A percentile compares a stretch with the other conserved stretches of the same genome.
Conservation (phyloP, 2,113 vertebrate species). For the Lepus europaeus region DNA sequence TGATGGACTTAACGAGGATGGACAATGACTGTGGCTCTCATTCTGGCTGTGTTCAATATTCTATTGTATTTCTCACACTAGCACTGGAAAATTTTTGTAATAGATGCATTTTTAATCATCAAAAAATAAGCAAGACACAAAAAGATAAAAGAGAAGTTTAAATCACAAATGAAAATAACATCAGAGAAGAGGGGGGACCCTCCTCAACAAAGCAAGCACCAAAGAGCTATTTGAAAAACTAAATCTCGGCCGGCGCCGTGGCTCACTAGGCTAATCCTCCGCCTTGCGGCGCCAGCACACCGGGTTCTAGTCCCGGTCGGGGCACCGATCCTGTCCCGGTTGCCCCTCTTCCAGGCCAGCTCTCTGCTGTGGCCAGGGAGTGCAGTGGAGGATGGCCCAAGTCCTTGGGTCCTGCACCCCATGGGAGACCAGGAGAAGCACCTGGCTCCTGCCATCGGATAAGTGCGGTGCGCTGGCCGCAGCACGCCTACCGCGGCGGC, state of each 20-base stretch:
- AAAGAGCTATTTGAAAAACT: constrained; percentile 8
- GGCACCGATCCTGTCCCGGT: no score
- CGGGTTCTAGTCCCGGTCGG: no score
- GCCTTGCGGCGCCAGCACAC: no score
- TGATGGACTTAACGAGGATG: background rate
- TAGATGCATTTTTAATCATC: constrained; percentile 60
- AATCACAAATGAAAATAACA: constrained; percentile 48
- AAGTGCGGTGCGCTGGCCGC: no score
- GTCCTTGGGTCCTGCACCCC: no score
- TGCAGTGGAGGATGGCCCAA: no score
- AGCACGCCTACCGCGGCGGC: no score
- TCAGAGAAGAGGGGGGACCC: background rate
- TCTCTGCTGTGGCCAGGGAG: no score
- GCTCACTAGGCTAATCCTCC: no score
- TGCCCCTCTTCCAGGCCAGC: no score
- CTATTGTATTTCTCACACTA: constrained; percentile 61
- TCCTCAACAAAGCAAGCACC: constrained; percentile 20
- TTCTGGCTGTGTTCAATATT: constrained; percentile 24
- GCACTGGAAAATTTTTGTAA: constrained; percentile 53
- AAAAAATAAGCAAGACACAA: constrained; percentile 59
- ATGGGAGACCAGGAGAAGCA: no score
- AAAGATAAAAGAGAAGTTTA: constrained; percentile 20
- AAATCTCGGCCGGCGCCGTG: background rate
- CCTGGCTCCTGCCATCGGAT: no score
- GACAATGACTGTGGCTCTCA: constrained; percentile 33